These are phyloP conservation scores for Crotalus helleri DNA, from an alignment of 2,113 vertebrate genomes.

Conservation along the genomic window DNA sequence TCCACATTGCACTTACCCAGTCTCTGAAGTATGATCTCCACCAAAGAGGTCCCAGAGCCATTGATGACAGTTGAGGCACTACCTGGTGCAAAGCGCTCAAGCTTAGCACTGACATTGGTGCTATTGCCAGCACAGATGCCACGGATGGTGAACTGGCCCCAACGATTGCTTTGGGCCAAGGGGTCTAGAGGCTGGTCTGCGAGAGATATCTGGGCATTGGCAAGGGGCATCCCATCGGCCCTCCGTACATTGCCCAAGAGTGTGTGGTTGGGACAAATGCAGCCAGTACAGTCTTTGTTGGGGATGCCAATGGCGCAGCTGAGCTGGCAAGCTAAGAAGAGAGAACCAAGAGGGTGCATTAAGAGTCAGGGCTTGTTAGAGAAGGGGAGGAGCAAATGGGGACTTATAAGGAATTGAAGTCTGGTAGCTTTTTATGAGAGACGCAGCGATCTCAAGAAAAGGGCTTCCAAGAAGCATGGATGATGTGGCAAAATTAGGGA, in stretches of 20 bases:
- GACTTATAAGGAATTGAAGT: background rate
- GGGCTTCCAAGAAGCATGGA: background rate
- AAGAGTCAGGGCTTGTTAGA: background rate
- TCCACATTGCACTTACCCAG: conserved; percentile 70
- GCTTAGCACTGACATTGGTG: conserved; percentile 69
- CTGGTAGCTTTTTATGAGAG: background rate
- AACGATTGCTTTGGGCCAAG: conserved; percentile 67
- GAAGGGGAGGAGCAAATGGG: background rate
- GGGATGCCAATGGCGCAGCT: conserved; percentile 63
- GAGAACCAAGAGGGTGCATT: too few species aligned
- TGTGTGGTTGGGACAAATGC: conserved; percentile 72
- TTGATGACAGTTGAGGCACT: conserved; percentile 66
- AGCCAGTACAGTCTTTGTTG: conserved; percentile 74
- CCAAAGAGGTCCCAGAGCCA: conserved; percentile 65
- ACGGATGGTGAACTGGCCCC: conserved; percentile 70
- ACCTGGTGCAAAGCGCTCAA: conserved; percentile 72
- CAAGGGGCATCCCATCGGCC: conserved; percentile 66
- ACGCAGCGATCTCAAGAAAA: background rate
- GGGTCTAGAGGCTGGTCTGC: conserved; percentile 55
- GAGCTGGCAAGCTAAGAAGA: conserved; percentile 61
- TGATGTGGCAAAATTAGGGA: background rate
- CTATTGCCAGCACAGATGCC: conserved; percentile 72
- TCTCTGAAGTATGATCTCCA: conserved; percentile 71
- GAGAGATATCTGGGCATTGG: conserved; percentile 72
- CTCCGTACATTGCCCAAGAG: conserved; percentile 75